Percentiles rank a stretch among this genome's conserved stretches.
phyloP scores from a whole-genome alignment of 2,888 invertebrate genomes.

The Digitonthophagus gazella region DNA sequence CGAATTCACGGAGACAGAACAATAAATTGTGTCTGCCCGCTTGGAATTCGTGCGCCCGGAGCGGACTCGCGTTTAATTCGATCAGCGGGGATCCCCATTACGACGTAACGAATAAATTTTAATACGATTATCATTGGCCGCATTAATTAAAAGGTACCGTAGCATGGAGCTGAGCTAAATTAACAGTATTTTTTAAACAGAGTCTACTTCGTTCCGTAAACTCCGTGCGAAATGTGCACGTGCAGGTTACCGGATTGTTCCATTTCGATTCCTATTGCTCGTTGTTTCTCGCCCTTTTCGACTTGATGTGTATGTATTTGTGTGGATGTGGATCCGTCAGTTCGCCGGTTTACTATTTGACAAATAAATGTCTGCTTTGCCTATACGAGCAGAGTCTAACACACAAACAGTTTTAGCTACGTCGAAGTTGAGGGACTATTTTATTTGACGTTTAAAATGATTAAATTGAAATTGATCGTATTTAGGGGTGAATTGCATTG shows the following conservation, averaged over 20 bases:
- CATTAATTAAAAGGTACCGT: background rate
- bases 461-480: too few relatives aligned
- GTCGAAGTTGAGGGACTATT: too few relatives aligned
- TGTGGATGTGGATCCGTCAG: background rate
- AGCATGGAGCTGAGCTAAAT: background rate
- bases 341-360: background rate
- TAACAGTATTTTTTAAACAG: background rate
- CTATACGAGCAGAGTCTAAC: too few relatives aligned
- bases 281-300: background rate
- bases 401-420: too few relatives aligned
- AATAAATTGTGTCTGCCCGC: background rate
- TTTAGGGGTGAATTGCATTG: too few relatives aligned
- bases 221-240: background rate
- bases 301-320: background rate
- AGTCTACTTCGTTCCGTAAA: background rate
- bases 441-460: too few relatives aligned
- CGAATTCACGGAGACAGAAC: background rate
- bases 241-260: background rate
- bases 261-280: background rate
- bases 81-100: background rate
- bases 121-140: background rate
- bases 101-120: background rate
- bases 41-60: background rate
- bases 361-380: too few relatives aligned
- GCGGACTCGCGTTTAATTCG: background rate